These are phyloP conservation scores for Labrus mixtus DNA, from an alignment of 2,113 vertebrate species.

Conservation along the genomic window DNA sequence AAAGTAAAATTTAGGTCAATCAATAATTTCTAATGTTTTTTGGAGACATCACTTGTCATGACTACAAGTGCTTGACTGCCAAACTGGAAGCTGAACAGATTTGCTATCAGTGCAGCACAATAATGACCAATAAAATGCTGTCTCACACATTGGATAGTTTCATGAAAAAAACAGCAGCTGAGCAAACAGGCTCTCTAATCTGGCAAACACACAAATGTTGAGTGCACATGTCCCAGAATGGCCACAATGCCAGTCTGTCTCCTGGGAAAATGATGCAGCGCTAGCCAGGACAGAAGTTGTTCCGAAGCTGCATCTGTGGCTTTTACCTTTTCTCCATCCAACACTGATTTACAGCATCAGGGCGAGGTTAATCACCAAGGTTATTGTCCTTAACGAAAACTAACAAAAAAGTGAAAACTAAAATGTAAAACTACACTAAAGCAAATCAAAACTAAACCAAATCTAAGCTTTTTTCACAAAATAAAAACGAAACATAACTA, in stretches of 20 bases:
- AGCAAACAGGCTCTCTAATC: slow-evolving; percentile 60
- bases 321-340: not conserved
- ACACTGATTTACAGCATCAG: slow-evolving; percentile 45
- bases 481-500: too few species aligned
- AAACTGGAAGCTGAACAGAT: slow-evolving; percentile 54
- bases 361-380: slow-evolving; percentile 48
- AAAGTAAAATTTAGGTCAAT: slow-evolving; percentile 11
- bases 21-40: slow-evolving; percentile 19
- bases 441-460: too few species aligned
- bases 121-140: slow-evolving; percentile 39
- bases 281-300: slow-evolving; percentile 37
- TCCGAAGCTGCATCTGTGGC: slow-evolving; percentile 38
- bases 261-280: slow-evolving; percentile 38
- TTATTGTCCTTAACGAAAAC: too few species aligned
- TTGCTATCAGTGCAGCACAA: slow-evolving; percentile 38
- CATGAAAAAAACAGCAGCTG: slow-evolving; percentile 64
- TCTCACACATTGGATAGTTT: slow-evolving; percentile 57
- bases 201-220: slow-evolving; percentile 59
- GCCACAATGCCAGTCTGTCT: slow-evolving; percentile 45
- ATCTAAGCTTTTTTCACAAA: too few species aligned
- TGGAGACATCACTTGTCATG: slow-evolving; percentile 13
- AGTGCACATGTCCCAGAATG: slow-evolving; percentile 53
- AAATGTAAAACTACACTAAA: too few species aligned
- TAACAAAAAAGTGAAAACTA: too few species aligned
- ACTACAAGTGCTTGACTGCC: slow-evolving; percentile 30